phyloP scores from a whole-genome alignment of 2,113 vertebrate species.

The Dasyurus viverrinus region DNA sequence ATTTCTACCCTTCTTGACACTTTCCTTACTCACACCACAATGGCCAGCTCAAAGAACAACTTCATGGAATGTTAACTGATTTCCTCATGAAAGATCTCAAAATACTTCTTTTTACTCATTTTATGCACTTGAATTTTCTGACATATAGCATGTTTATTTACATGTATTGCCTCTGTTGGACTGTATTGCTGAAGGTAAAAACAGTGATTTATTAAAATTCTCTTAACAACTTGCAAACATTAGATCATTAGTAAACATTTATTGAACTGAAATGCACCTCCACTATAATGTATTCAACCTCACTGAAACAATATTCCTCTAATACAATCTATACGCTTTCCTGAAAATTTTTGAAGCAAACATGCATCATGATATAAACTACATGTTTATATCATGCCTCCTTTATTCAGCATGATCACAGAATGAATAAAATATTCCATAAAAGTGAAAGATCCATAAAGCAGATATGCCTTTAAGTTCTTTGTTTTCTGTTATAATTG shows the following conservation, averaged over 20 bases:
- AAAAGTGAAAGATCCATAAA: not conserved
- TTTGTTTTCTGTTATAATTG: not conserved
- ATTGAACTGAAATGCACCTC: not conserved
- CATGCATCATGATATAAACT: constrained; percentile 13
- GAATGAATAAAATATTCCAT: not conserved
- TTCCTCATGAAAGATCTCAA: not conserved
- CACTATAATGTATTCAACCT: not conserved
- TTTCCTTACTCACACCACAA: no score
- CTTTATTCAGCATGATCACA: not conserved
- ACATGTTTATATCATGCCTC: not conserved
- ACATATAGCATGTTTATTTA: not conserved
- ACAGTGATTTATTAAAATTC: not conserved
- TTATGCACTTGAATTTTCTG: not conserved
- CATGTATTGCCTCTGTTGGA: not conserved
- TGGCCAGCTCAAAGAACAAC: not conserved
- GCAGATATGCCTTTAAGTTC: not conserved
- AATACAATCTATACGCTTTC: not conserved
- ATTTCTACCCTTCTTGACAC: not conserved
- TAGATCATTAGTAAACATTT: not conserved
- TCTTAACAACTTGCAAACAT: not conserved
- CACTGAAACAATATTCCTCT: not conserved
- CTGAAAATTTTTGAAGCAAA: not conserved
- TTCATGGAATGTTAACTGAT: not conserved
- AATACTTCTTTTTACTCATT: not conserved
- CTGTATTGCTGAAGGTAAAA: not conserved